Evolutionary conservation across 2,888 invertebrate genomes (phyloP).

Genomic region (Hirtodrosophila confusa): DNA sequence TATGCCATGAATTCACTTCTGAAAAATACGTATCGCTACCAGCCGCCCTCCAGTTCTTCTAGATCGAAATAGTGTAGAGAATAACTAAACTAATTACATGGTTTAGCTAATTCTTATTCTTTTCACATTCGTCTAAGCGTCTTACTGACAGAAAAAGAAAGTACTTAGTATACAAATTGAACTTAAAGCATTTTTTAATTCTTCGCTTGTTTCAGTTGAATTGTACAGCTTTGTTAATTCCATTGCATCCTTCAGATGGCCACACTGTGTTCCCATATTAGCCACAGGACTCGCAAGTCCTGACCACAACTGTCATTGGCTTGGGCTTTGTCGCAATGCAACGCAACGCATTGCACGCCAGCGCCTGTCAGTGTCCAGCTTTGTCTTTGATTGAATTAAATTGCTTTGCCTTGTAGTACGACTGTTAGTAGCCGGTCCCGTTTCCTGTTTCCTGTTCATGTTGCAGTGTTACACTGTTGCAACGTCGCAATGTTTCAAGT

Average conservation of each 20-base stretch:
- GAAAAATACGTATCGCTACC: too few species aligned
- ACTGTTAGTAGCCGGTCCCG: conserved; percentile 14
- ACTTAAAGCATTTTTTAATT: background rate
- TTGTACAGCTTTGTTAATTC: background rate
- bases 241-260: background rate
- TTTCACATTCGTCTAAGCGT: too few species aligned
- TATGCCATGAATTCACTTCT: too few species aligned
- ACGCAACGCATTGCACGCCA: conserved; percentile 16
- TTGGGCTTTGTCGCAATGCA: conserved; percentile 28
- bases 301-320: conserved; percentile 32
- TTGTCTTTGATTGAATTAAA: conserved; percentile 78
- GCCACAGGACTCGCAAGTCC: conserved; percentile 13
- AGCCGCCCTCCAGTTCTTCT: too few species aligned
- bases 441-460: conserved; percentile 29
- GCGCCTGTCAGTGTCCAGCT: conserved; percentile 58
- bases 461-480: conserved; percentile 37
- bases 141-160: too few species aligned
- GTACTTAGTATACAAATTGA: too few species aligned
- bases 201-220: background rate
- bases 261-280: background rate
- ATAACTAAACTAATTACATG: too few species aligned
- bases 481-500: conserved; percentile 34
- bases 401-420: conserved; percentile 52
- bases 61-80: too few species aligned
- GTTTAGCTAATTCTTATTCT: too few species aligned